Conservation (phyloP, 2,888 invertebrate genomes). For the Noctua comes region DNA sequence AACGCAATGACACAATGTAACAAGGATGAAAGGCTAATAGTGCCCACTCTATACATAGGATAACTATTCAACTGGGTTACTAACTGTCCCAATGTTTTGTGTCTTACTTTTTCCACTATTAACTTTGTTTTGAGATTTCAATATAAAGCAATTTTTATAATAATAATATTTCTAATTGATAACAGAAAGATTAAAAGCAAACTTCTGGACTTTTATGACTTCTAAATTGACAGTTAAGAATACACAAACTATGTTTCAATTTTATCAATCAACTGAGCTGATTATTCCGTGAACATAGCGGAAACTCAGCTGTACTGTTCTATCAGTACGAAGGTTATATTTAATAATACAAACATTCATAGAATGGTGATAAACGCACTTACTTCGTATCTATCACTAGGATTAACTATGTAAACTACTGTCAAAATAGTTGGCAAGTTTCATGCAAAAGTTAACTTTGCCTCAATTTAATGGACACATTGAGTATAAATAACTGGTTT, state of each 20-base stretch:
- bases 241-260: not conserved
- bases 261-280: not conserved
- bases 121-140: not conserved
- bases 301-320: not conserved
- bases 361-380: not conserved
- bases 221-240: not conserved
- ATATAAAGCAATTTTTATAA: not conserved
- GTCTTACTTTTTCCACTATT: not conserved
- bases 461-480: not conserved
- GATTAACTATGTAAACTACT: not conserved
- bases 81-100: not conserved
- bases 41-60: not conserved
- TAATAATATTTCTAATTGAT: too few relatives aligned
- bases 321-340: not conserved
- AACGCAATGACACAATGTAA: not conserved
- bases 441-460: not conserved
- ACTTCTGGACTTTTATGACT: not conserved
- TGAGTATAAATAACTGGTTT: not conserved
- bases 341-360: not conserved
- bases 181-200: not conserved
- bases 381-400: not conserved
- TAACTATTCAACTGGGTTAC: not conserved
- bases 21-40: not conserved
- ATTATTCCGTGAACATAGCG: not conserved
- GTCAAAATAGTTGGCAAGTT: constrained; percentile 2